These are phyloP conservation scores for Dynastes grantii DNA, from an alignment of 2,888 invertebrate species.

Conservation along the genomic window DNA sequence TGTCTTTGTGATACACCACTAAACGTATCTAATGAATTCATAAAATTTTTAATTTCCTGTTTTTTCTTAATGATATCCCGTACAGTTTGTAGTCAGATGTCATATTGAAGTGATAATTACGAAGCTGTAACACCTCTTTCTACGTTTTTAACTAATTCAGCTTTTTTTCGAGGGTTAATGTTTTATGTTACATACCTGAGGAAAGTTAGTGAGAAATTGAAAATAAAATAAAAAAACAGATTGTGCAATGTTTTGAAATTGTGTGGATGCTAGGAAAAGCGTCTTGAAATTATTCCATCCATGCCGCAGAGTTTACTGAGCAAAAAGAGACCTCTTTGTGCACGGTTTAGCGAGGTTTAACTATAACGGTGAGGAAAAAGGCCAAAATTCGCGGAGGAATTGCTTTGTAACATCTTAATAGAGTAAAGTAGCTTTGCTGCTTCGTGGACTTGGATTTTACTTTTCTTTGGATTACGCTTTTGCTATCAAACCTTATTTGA, in stretches of 20 bases:
- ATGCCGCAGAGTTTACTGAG: background rate
- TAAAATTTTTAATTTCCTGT: background rate
- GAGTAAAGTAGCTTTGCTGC: too few relatives aligned
- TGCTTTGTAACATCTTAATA: too few relatives aligned
- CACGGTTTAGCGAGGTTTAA: background rate
- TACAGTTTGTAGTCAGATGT: too few relatives aligned
- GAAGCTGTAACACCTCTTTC: background rate
- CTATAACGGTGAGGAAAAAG: background rate
- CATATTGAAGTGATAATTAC: too few relatives aligned
- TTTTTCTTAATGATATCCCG: too few relatives aligned
- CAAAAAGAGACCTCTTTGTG: background rate
- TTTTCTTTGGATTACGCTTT: too few relatives aligned
- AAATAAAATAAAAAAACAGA: background rate
- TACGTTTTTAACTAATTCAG: background rate
- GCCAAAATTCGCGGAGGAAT: too few relatives aligned
- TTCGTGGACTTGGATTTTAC: too few relatives aligned
- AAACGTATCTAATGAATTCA: background rate
- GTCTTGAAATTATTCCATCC: background rate
- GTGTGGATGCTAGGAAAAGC: background rate
- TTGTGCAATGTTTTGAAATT: background rate
- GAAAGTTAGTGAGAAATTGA: background rate
- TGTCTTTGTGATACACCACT: conserved; percentile 10
- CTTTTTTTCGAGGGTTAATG: conserved; percentile 8
- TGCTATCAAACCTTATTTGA: too few relatives aligned
- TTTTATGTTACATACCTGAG: background rate